phyloP scores from a whole-genome alignment of 2,797 vertebrate genomes.

The Neoniphon sammara region DNA sequence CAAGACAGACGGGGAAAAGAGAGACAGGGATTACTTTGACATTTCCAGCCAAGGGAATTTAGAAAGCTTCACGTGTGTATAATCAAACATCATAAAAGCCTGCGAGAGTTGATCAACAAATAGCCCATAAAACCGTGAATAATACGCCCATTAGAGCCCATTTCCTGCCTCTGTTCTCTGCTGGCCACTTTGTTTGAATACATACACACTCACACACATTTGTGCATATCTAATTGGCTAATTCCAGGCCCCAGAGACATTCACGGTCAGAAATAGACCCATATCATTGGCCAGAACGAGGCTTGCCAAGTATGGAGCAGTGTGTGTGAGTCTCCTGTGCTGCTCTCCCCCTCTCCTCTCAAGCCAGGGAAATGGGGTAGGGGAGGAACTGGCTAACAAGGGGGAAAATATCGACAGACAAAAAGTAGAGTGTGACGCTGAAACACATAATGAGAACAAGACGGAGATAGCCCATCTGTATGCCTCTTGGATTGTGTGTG shows the following conservation, averaged over 20 bases:
- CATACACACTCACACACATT: constrained; percentile 71
- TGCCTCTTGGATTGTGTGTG: neutral
- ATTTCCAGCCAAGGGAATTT: constrained; percentile 49
- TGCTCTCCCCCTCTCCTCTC: neutral
- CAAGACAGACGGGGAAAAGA: constrained; percentile 38
- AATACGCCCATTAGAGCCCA: constrained; percentile 71
- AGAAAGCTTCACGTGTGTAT: constrained; percentile 43
- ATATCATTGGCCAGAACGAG: constrained; percentile 43
- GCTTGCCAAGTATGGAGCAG: constrained; percentile 44
- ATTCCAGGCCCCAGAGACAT: constrained; percentile 65
- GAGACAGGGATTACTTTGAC: constrained; percentile 37
- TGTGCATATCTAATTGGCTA: constrained; percentile 74
- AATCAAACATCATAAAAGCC: constrained; percentile 63
- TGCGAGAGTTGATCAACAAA: constrained; percentile 69
- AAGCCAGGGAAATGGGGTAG: constrained; percentile 17
- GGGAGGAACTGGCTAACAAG: constrained; percentile 22
- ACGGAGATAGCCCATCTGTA: constrained; percentile 24
- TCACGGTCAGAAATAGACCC: constrained; percentile 63
- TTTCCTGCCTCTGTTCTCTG: constrained; percentile 77
- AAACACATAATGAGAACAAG: constrained; percentile 58
- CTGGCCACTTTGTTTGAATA: constrained; percentile 68
- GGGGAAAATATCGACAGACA: constrained; percentile 41
- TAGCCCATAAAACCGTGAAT: constrained; percentile 73
- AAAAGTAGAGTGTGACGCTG: constrained; percentile 38
- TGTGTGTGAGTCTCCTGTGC: constrained; percentile 25